Conservation (phyloP, 1,140 invertebrate species). For the Microplitis mediator region DNA sequence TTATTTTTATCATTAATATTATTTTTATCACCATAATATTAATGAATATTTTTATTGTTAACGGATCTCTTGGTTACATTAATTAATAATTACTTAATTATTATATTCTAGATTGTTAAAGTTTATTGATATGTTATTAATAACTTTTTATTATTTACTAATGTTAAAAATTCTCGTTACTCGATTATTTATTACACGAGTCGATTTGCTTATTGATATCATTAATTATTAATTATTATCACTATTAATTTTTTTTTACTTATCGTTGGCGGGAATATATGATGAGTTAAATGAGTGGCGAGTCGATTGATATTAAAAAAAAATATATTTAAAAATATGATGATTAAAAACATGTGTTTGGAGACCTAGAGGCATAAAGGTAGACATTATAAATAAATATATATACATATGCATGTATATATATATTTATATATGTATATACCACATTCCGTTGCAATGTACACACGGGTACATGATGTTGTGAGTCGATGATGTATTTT, state of each 20-base stretch:
- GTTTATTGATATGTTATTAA: no score
- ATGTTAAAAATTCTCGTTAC: not conserved
- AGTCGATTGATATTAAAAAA: slow-evolving; percentile 14
- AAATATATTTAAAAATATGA: not conserved
- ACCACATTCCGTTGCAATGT: slow-evolving; percentile 4
- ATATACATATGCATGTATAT: no score
- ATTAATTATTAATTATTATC: not conserved
- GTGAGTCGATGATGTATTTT: not conserved
- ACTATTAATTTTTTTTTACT: not conserved
- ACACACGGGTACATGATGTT: slow-evolving; percentile 8
- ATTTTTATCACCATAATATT: no score
- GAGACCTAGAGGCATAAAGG: slow-evolving; percentile 9
- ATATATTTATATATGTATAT: no score
- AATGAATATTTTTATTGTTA: no score
- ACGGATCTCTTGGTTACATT: no score
- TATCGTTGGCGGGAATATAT: not conserved
- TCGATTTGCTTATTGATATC: not conserved
- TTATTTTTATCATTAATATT: no score
- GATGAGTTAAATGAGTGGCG: not conserved
- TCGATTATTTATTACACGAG: not conserved
- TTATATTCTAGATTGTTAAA: no score
- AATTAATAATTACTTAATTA: no score
- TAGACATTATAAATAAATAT: not conserved
- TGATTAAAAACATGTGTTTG: not conserved
- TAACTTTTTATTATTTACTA: no score